Evolutionary conservation across 2,113 vertebrate genomes (phyloP).

Genomic region (Fukomys damarensis): DNA sequence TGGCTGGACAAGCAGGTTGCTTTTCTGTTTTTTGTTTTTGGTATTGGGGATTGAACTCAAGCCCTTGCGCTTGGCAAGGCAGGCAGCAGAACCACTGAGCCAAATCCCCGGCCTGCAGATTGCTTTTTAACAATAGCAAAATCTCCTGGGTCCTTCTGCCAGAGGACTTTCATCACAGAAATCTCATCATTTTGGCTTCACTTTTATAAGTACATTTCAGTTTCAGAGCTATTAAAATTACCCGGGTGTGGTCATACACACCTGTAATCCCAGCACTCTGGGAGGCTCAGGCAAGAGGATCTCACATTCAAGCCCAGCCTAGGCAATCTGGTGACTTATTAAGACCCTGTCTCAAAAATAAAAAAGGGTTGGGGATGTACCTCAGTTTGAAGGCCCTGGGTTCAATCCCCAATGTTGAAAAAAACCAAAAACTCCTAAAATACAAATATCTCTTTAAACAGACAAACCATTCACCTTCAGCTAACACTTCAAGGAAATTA

Average conservation of each 20-base stretch:
- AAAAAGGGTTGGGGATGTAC: background rate
- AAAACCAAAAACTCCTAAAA: conserved; percentile 23
- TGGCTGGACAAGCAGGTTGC: conserved; percentile 1
- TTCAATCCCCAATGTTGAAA: background rate
- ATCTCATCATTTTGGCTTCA: background rate
- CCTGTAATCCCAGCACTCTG: background rate
- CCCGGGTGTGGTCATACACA: background rate
- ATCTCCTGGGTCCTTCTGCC: background rate
- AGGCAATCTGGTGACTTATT: background rate
- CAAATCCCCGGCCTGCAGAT: too few relatives aligned
- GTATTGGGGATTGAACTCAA: too few relatives aligned
- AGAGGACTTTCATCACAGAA: background rate
- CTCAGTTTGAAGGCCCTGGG: background rate
- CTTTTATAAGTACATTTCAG: conserved; percentile 53
- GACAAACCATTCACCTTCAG: background rate
- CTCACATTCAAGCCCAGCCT: background rate
- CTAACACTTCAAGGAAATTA: conserved; percentile 34
- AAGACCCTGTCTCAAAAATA: background rate
- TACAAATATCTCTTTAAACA: conserved; percentile 22
- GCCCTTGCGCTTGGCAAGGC: too few relatives aligned
- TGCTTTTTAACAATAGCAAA: background rate
- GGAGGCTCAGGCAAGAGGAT: background rate
- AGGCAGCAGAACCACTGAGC: too few relatives aligned
- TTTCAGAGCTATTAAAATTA: background rate
- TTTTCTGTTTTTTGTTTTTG: too few relatives aligned